Evolutionary conservation across 2,797 vertebrate species (phyloP).

Genomic region (Danio kyathit): DNA sequence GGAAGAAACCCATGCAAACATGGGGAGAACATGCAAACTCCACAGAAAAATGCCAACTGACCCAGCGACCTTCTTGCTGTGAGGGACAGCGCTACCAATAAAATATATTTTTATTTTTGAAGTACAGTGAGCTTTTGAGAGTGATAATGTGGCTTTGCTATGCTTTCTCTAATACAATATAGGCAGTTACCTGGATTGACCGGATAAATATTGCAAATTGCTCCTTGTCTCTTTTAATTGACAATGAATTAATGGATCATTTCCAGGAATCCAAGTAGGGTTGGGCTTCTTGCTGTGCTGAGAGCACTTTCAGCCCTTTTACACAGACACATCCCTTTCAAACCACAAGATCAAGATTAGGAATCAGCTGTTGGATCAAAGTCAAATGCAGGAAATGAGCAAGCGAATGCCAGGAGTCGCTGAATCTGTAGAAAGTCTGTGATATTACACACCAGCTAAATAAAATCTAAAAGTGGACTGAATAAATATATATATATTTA

Average conservation of each 20-base stretch:
- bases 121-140: background rate
- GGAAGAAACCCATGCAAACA: too few species aligned
- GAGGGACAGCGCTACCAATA: too few species aligned
- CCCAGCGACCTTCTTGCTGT: too few species aligned
- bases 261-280: slow-evolving; percentile 4
- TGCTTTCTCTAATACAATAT: background rate
- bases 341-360: background rate
- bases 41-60: too few species aligned
- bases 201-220: background rate
- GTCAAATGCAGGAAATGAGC: slow-evolving; percentile 54
- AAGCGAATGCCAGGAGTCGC: slow-evolving; percentile 23
- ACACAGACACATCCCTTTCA: background rate
- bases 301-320: background rate
- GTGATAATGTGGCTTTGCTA: background rate
- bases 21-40: too few species aligned
- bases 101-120: background rate
- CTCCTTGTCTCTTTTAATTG: background rate
- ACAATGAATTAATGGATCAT: background rate
- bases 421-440: slow-evolving; percentile 10
- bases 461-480: background rate
- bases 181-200: background rate
- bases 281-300: background rate
- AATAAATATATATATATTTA: background rate
- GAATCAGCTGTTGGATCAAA: slow-evolving; percentile 53
- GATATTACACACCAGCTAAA: background rate